Evolutionary conservation across 2,888 invertebrate species (phyloP).

Genomic region (Leptodirus hochenwartii): DNA sequence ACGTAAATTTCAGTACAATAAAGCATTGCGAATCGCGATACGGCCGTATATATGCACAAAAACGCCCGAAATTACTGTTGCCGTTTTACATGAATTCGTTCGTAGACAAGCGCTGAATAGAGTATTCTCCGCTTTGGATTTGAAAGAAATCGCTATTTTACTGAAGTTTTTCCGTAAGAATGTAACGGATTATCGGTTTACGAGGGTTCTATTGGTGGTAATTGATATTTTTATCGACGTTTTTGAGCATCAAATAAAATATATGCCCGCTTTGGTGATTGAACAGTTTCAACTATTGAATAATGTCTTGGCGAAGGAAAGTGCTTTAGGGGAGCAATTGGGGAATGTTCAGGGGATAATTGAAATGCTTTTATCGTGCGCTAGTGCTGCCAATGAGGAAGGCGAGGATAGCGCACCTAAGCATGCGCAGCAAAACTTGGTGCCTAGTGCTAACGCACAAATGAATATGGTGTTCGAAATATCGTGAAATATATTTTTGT

Average conservation of each 20-base stretch:
- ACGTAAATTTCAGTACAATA: slow-evolving; percentile 62
- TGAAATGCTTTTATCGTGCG: slow-evolving; percentile 43
- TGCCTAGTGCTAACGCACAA: slow-evolving; percentile 29
- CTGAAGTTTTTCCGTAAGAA: slow-evolving; percentile 52
- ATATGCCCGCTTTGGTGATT: slow-evolving; percentile 41
- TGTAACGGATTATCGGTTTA: slow-evolving; percentile 57
- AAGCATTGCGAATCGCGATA: slow-evolving; percentile 59
- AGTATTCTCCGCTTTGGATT: slow-evolving; percentile 56
- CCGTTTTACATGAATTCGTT: slow-evolving; percentile 73
- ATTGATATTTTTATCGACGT: slow-evolving; percentile 57
- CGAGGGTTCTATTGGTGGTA: slow-evolving; percentile 54
- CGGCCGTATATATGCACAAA: slow-evolving; percentile 36
- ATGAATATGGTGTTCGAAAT: slow-evolving; percentile 39
- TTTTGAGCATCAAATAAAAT: slow-evolving; percentile 44
- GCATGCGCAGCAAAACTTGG: slow-evolving; percentile 15
- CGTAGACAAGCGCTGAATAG: slow-evolving; percentile 57
- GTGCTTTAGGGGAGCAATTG: slow-evolving; percentile 42
- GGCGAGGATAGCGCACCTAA: slow-evolving; percentile 18
- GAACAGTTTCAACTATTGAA: slow-evolving; percentile 41
- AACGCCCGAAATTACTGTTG: slow-evolving; percentile 59
- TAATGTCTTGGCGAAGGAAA: slow-evolving; percentile 45
- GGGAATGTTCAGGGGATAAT: slow-evolving; percentile 51
- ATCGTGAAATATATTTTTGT: too few species aligned
- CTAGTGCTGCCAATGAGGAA: slow-evolving; percentile 30
- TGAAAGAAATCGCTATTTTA: slow-evolving; percentile 43